Percentiles rank a stretch among this genome's conserved stretches.
Evolutionary conservation across 2,888 invertebrate species (phyloP).

Genomic region (Hipparchia sbordonii): DNA sequence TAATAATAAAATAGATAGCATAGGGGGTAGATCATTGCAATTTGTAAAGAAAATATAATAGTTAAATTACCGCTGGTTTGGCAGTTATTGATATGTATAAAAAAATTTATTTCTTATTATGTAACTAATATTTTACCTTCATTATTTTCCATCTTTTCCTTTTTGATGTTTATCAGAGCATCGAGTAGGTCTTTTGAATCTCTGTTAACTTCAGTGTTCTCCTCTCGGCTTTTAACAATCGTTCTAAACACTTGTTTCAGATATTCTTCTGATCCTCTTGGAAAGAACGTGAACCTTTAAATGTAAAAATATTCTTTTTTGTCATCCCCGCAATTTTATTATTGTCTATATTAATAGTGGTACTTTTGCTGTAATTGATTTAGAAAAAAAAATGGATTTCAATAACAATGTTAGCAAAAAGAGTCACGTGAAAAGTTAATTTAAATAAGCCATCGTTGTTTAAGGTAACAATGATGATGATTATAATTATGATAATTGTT

Average conservation of each 20-base stretch:
- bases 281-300: slow-evolving; percentile 59
- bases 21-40: background rate
- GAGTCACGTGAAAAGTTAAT: too few species aligned
- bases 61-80: background rate
- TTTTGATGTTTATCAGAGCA: slow-evolving; percentile 41
- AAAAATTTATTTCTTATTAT: background rate
- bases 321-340: too few species aligned
- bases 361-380: too few species aligned
- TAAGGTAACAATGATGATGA: too few species aligned
- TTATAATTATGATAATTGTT: too few species aligned
- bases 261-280: slow-evolving; percentile 50
- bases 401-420: too few species aligned
- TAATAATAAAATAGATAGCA: too few species aligned
- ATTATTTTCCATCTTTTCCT: slow-evolving; percentile 33
- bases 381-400: too few species aligned
- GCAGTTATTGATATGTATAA: too few species aligned
- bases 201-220: background rate
- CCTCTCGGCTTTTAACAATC: slow-evolving; percentile 50
- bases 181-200: slow-evolving; percentile 41
- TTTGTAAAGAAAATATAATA: background rate
- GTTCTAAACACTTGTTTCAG: slow-evolving; percentile 49
- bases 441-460: too few species aligned
- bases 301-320: slow-evolving; percentile 6
- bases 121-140: slow-evolving; percentile 32
- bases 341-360: too few species aligned